These are phyloP conservation scores for Cololabis saira DNA, from an alignment of 2,113 vertebrate species.

Conservation along the genomic window DNA sequence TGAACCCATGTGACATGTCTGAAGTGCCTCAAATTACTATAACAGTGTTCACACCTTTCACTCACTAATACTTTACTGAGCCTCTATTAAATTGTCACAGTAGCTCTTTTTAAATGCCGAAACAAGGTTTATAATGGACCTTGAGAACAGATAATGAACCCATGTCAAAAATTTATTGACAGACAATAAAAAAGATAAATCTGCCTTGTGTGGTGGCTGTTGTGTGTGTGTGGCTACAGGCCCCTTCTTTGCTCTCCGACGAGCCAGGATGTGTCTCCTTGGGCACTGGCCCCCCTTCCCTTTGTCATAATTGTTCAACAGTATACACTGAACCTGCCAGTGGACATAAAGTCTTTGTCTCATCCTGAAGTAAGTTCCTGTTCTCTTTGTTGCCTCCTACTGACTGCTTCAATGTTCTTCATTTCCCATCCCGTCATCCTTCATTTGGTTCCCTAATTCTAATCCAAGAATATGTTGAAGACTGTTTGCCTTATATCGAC, in stretches of 20 bases:
- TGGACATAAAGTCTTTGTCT: not conserved
- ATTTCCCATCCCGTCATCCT: not conserved
- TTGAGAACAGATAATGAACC: no score
- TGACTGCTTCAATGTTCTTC: not conserved
- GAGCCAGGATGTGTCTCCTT: not conserved
- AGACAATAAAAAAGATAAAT: no score
- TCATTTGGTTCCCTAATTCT: not conserved
- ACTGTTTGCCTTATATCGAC: conserved; percentile 1
- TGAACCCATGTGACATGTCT: no score
- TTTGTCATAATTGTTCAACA: not conserved
- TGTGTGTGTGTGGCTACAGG: not conserved
- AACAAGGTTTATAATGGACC: no score
- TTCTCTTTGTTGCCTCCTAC: not conserved
- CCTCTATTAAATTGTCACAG: no score
- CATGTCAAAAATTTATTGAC: no score
- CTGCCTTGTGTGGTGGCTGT: not conserved
- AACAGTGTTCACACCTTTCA: no score
- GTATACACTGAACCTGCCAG: not conserved
- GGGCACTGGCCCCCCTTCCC: not conserved
- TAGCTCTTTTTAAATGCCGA: no score
- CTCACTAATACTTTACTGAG: no score
- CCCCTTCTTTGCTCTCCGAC: not conserved
- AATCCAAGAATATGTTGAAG: not conserved
- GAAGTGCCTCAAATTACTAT: no score
- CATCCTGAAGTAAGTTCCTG: not conserved